Percentiles rank a stretch among this genome's conserved stretches.
These are phyloP conservation scores for Xenopus petersii DNA, from an alignment of 2,797 vertebrate species.

Conservation along the genomic window DNA sequence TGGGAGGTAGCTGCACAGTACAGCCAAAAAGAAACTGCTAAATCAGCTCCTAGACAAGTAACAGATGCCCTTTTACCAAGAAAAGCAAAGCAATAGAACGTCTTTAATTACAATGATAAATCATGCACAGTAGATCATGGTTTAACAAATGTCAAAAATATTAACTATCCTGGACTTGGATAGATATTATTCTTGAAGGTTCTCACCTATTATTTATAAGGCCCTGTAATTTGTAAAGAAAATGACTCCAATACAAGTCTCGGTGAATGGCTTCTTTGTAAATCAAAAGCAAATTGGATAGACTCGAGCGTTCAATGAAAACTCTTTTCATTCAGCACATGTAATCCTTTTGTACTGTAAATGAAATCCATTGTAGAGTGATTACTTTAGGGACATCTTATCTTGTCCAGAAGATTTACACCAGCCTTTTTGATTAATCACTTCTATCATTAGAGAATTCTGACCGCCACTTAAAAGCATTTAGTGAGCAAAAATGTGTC, in stretches of 20 bases:
- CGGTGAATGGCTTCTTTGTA: slow-evolving; percentile 28
- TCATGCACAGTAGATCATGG: not conserved
- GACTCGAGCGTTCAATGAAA: slow-evolving; percentile 33
- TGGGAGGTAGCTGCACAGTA: too few relatives aligned
- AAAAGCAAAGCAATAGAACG: too few relatives aligned
- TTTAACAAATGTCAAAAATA: slow-evolving; percentile 19
- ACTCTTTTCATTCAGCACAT: slow-evolving; percentile 30
- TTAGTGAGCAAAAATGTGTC: not conserved
- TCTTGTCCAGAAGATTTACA: slow-evolving; percentile 16
- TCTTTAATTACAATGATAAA: not conserved
- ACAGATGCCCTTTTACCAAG: too few relatives aligned
- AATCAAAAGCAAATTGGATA: slow-evolving; percentile 26
- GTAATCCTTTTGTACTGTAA: slow-evolving; percentile 40
- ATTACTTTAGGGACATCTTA: slow-evolving; percentile 40
- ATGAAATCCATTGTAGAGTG: slow-evolving; percentile 39
- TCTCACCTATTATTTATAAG: slow-evolving; percentile 28
- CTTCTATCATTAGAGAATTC: slow-evolving; percentile 10
- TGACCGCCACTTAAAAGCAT: slow-evolving; percentile 13
- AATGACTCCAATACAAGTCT: slow-evolving; percentile 22
- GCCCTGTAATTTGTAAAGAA: slow-evolving; percentile 24
- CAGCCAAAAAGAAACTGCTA: too few relatives aligned
- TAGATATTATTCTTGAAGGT: slow-evolving; percentile 15
- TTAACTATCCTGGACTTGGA: slow-evolving; percentile 13
- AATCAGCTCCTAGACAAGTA: too few relatives aligned
- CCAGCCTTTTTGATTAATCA: slow-evolving; percentile 31